Percentiles rank a stretch among this genome's conserved stretches.
Evolutionary conservation across 2,888 invertebrate genomes (phyloP).

Genomic region (Epistrophe eligans): DNA sequence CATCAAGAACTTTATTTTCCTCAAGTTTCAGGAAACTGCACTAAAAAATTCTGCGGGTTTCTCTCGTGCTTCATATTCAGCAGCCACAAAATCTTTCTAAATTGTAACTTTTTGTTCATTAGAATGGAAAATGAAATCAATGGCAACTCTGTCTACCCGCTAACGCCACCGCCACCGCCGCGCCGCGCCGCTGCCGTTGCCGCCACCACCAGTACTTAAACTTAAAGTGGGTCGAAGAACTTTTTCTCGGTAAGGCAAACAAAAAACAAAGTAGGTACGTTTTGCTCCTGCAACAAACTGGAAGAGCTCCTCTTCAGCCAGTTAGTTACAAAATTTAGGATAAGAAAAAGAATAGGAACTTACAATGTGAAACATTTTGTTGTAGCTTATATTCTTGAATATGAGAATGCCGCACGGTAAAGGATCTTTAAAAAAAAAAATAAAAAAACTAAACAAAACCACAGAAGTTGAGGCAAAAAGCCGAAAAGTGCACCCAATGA

Average conservation of each 20-base stretch:
- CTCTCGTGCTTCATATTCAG: not conserved
- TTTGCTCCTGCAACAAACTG: conserved; percentile 9
- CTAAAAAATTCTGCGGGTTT: not conserved
- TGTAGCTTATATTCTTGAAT: conserved; percentile 27
- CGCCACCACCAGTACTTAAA: not conserved
- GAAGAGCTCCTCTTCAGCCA: conserved; percentile 43
- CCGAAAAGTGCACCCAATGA: conserved; percentile 73
- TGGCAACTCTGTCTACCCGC: conserved; percentile 1
- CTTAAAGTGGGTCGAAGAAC: conserved; percentile 62
- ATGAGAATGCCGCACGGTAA: not conserved
- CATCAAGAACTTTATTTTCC: not conserved
- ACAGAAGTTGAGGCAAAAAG: conserved; percentile 54
- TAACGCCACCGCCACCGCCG: too few relatives aligned
- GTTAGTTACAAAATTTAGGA: conserved; percentile 59
- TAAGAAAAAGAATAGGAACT: conserved; percentile 39
- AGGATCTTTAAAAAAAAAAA: not conserved
- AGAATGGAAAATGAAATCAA: not conserved
- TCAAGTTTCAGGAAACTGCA: not conserved
- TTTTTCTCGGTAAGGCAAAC: conserved; percentile 24
- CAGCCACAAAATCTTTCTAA: not conserved
- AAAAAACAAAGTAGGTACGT: not conserved
- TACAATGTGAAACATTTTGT: conserved; percentile 64
- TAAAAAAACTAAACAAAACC: not conserved
- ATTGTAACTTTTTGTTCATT: not conserved
- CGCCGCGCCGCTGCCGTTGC: not conserved